Evolutionary conservation across 2,797 vertebrate genomes (phyloP).

Genomic region (Lophius americanus): DNA sequence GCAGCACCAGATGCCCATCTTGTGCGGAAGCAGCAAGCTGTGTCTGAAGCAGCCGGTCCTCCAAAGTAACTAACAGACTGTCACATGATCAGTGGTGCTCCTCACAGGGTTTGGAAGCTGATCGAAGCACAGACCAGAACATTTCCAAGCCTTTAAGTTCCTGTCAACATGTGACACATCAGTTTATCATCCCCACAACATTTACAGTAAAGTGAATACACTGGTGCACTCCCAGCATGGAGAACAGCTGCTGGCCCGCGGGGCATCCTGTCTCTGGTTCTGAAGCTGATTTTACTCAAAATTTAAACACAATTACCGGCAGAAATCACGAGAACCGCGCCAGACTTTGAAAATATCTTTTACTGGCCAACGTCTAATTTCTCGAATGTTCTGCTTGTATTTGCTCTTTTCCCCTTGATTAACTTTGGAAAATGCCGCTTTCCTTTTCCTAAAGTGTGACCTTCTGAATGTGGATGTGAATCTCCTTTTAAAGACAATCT

Average conservation of each 20-base stretch:
- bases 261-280: slow-evolving; percentile 34
- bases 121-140: slow-evolving; percentile 1
- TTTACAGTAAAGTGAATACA: not conserved
- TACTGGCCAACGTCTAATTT: slow-evolving; percentile 16
- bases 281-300: slow-evolving; percentile 40
- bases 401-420: slow-evolving; percentile 22
- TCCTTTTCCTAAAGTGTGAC: slow-evolving; percentile 8
- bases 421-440: slow-evolving; percentile 10
- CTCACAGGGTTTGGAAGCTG: not conserved
- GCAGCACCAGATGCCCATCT: slow-evolving; percentile 90
- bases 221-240: slow-evolving; percentile 13
- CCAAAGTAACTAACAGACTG: slow-evolving; percentile 48
- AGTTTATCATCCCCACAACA: not conserved
- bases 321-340: slow-evolving; percentile 29
- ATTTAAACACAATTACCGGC: slow-evolving; percentile 50
- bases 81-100: slow-evolving; percentile 76
- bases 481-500: slow-evolving; percentile 7
- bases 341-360: slow-evolving; percentile 25
- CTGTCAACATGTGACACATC: not conserved
- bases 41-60: slow-evolving; percentile 88
- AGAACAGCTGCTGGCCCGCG: slow-evolving; percentile 38
- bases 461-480: slow-evolving; percentile 7
- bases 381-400: slow-evolving; percentile 26
- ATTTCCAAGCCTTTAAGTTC: not conserved
- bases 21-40: slow-evolving; percentile 84